Base-by-base conservation (phyloP, 2,797 vertebrate genomes). In the Adrianichthys oophorus region DNA sequence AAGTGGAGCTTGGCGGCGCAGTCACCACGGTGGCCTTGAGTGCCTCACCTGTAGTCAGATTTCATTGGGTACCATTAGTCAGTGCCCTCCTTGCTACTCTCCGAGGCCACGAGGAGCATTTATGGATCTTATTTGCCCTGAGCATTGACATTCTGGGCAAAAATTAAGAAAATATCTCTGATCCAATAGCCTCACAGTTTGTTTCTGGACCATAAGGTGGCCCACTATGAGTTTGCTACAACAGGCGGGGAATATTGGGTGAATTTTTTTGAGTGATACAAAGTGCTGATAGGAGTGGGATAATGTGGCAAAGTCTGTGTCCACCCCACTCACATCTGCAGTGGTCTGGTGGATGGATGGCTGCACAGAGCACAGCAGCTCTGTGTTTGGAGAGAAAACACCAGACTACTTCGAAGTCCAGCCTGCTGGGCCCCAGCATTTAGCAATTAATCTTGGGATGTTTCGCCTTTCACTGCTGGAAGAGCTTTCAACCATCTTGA, bases 401-500 rank as follows among this genome's bases (percentile, higher is more conserved):
- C 64, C 56, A 67, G 70, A 81, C 74, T 67, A 84, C 85, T 86
- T 90, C 88, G 90, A 89, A 91, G 90, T 58, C 65, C 67, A 7
- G 56, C 67, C 86, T 76, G 84, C 83, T 61, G 78, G 78, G 78
- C 77, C 73, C 54, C 67, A 56, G 59, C 48, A 59, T 76, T 80
- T 80, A 65, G 73, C 86, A 72, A 83, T 84, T 82, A 85, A 85
- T 87, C 85, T 84, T 86, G 79, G 85, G 71, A 85, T 83, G 78
- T 82, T 79, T 81, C 75, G 73, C 51, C 58, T 41, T 65, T 65
- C 72, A 69, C 64, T 1, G 65, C 72, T 56, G 54, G 65, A 74
- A 75, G 74, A 82, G 70, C 68, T 78, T 63, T 21, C 70, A 16
- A 44, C 66, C 69, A 63, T 80, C 83, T 81, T 85, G 52, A 81